These are phyloP conservation scores for Drosophila teissieri DNA, from an alignment of 1,140 invertebrate species.

Conservation along the genomic window DNA sequence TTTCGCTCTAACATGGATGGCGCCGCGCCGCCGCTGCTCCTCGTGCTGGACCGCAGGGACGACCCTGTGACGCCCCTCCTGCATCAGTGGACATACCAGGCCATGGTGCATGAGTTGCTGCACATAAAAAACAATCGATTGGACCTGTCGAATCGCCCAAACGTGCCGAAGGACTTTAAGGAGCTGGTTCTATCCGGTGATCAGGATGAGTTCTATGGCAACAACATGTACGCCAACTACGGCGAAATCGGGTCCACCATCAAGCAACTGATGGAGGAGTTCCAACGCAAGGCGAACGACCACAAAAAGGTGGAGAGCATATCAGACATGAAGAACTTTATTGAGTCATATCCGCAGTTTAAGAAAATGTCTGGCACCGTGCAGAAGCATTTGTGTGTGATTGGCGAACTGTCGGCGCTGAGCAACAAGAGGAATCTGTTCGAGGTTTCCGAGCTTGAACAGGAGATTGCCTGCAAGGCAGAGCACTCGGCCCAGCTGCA, in stretches of 20 bases:
- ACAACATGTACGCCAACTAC: slow-evolving; percentile 98
- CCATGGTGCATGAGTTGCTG: slow-evolving; percentile 99
- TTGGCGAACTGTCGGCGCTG: slow-evolving; percentile 95
- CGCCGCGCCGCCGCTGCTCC: slow-evolving; percentile 88
- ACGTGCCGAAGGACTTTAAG: slow-evolving; percentile 94
- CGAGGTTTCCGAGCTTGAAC: slow-evolving; percentile 97
- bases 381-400: slow-evolving; percentile 97
- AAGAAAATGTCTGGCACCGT: slow-evolving; percentile 99
- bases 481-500: slow-evolving; percentile 95
- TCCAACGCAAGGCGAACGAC: slow-evolving; percentile 97
- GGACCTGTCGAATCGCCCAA: slow-evolving; percentile 92
- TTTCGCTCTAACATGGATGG: slow-evolving; percentile 90
- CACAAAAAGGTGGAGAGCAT: slow-evolving; percentile 99
- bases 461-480: slow-evolving; percentile 96
- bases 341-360: slow-evolving; percentile 99
- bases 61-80: slow-evolving; percentile 98
- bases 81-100: slow-evolving; percentile 99
- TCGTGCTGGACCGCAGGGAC: slow-evolving; percentile 95
- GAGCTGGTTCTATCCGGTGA: slow-evolving; percentile 97
- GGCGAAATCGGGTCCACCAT: slow-evolving; percentile 99
- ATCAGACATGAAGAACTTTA: slow-evolving; percentile 99
- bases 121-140: slow-evolving; percentile 98
- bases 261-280: slow-evolving; percentile 98
- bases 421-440: slow-evolving; percentile 93
- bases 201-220: slow-evolving; percentile 98